Evolutionary conservation across 1,140 invertebrate species (phyloP).

Genomic region (Drosophila seguyi): DNA sequence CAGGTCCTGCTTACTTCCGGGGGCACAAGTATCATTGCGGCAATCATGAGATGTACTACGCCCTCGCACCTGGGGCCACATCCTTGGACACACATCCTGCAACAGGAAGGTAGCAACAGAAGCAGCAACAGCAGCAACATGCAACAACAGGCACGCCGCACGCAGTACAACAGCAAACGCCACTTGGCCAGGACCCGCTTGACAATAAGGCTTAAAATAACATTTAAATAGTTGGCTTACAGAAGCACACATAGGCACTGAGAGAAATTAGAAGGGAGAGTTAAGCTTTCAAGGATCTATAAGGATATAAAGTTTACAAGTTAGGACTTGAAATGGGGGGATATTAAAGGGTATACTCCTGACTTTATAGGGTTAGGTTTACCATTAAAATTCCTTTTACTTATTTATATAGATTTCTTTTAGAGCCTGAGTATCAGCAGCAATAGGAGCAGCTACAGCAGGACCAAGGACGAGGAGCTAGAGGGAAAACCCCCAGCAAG

Average conservation of each 20-base stretch:
- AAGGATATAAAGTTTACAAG: neutral
- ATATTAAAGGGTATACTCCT: neutral
- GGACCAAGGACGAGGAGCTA: neutral
- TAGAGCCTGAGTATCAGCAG: neutral
- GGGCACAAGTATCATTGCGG: conserved; percentile 66
- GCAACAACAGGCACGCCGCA: conserved; percentile 41
- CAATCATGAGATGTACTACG: conserved; percentile 35
- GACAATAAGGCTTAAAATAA: conserved; percentile 54
- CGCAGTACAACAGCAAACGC: conserved; percentile 10
- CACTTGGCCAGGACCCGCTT: conserved; percentile 2
- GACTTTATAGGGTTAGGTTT: neutral
- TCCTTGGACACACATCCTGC: conserved; percentile 77
- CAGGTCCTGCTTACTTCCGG: neutral
- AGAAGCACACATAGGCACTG: conserved; percentile 12
- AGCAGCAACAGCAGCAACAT: conserved; percentile 53
- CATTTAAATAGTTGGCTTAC: conserved; percentile 67
- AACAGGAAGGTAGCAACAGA: conserved; percentile 56
- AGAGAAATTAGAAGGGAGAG: neutral
- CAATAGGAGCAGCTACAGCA: neutral
- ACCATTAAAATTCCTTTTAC: no score
- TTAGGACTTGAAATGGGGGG: no score
- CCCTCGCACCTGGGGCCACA: conserved; percentile 30
- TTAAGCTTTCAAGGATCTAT: neutral
- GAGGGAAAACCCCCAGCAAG: neutral
- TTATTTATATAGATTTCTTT: neutral